Conservation (phyloP, 2,797 vertebrate species). For the Cheracebus regulus region DNA sequence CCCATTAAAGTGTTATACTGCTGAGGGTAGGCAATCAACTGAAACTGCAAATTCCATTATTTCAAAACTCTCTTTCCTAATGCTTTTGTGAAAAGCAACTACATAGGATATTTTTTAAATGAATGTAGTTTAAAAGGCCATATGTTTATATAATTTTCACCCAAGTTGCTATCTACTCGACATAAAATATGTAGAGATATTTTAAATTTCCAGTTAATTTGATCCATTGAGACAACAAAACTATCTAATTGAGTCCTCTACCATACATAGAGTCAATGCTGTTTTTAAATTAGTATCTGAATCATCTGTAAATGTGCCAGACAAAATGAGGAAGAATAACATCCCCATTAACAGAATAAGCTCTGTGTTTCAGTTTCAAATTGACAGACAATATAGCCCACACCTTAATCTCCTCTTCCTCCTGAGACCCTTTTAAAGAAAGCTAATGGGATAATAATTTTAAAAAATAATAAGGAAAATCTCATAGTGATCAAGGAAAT, state of each 20-base stretch:
- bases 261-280: not conserved
- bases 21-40: conserved; percentile 69
- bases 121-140: conserved; percentile 55
- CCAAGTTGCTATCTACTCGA: conserved; percentile 41
- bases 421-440: conserved; percentile 26
- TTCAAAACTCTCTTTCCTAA: conserved; percentile 56
- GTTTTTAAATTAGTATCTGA: conserved; percentile 35
- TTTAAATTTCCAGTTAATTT: conserved; percentile 59
- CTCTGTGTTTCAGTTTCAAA: not conserved
- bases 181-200: conserved; percentile 39
- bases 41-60: conserved; percentile 72
- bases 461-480: not conserved
- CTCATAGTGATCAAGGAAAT: not conserved
- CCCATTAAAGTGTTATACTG: conserved; percentile 41
- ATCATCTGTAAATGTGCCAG: not conserved
- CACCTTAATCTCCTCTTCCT: not conserved
- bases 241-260: conserved; percentile 11
- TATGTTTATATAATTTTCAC: conserved; percentile 39
- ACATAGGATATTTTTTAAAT: conserved; percentile 63
- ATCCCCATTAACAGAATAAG: not conserved
- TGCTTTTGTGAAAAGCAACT: conserved; percentile 62
- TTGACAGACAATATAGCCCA: not conserved
- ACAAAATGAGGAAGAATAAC: conserved; percentile 13
- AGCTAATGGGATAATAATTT: not conserved
- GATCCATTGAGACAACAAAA: conserved; percentile 13